Percentiles rank a stretch among this genome's conserved stretches.
Evolutionary conservation across 1,140 invertebrate genomes (phyloP).

Genomic region (Araneus ventricosus): DNA sequence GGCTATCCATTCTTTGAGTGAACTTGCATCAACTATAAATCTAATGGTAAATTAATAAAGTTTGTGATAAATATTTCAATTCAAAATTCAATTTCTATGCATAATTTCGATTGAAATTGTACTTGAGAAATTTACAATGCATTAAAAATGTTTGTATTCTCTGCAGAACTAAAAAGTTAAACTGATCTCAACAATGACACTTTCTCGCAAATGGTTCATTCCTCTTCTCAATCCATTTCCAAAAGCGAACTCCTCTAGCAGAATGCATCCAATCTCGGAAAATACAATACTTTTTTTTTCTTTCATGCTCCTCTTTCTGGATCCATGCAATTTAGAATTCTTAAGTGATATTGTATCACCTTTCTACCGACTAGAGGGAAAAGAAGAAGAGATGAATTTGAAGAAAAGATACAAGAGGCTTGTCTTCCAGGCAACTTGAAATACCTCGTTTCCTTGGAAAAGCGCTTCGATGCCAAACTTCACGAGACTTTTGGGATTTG

Average conservation of each 20-base stretch:
- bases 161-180: neutral
- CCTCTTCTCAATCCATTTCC: neutral
- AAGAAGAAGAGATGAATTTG: neutral
- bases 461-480: neutral
- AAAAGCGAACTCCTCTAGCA: neutral
- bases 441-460: neutral
- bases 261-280: neutral
- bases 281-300: neutral
- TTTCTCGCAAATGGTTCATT: neutral
- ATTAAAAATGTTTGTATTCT: neutral
- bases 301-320: neutral
- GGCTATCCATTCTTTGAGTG: too few relatives aligned
- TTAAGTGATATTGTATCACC: constrained; percentile 6
- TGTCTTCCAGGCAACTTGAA: neutral
- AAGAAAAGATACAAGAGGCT: neutral
- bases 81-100: too few relatives aligned
- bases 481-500: constrained; percentile 21
- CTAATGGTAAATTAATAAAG: too few relatives aligned
- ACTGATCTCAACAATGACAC: neutral
- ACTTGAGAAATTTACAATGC: neutral
- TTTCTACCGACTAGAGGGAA: neutral
- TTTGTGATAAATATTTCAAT: too few relatives aligned
- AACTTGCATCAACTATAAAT: too few relatives aligned
- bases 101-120: too few relatives aligned
- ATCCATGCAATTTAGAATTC: neutral